Evolutionary conservation across 2,888 invertebrate species (phyloP).

Genomic region (Dasysyrphus tricinctus): DNA sequence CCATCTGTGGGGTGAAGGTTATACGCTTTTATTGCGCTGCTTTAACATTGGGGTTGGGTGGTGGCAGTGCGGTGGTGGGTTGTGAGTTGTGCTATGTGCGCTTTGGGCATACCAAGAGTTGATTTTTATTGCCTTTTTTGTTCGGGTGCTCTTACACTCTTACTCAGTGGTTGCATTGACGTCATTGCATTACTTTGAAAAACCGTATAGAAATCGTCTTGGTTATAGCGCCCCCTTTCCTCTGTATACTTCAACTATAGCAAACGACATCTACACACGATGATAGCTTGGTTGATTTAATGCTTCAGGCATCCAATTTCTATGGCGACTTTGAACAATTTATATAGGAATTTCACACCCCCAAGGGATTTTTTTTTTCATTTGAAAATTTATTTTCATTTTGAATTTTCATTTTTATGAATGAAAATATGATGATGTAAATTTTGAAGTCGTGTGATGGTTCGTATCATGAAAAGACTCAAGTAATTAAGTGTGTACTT

Average conservation of each 20-base stretch:
- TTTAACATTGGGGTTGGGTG: slow-evolving; percentile 49
- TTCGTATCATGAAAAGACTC: slow-evolving; percentile 23
- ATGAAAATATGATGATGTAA: slow-evolving; percentile 31
- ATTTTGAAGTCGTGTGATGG: slow-evolving; percentile 10
- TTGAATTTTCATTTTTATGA: slow-evolving; percentile 25
- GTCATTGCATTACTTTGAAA: slow-evolving; percentile 62
- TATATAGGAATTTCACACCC: slow-evolving; percentile 43
- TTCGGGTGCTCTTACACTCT: background rate
- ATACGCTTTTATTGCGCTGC: slow-evolving; percentile 66
- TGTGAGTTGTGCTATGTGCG: slow-evolving; percentile 45
- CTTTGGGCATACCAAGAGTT: slow-evolving; percentile 1
- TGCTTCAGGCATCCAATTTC: slow-evolving; percentile 62
- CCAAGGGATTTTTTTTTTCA: slow-evolving; percentile 21
- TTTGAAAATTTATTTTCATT: slow-evolving; percentile 36
- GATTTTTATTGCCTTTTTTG: slow-evolving; percentile 43
- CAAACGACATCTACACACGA: slow-evolving; percentile 18
- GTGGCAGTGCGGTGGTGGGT: background rate
- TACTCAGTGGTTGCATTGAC: slow-evolving; percentile 58
- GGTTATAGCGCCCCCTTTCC: too few species aligned
- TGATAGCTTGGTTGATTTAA: slow-evolving; percentile 67
- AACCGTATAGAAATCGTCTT: slow-evolving; percentile 21
- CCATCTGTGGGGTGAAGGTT: slow-evolving; percentile 73
- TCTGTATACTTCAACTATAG: background rate
- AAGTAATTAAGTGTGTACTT: slow-evolving; percentile 20
- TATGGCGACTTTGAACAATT: slow-evolving; percentile 29